These are phyloP conservation scores for Limanda limanda DNA, from an alignment of 2,113 vertebrate species.

Conservation along the genomic window DNA sequence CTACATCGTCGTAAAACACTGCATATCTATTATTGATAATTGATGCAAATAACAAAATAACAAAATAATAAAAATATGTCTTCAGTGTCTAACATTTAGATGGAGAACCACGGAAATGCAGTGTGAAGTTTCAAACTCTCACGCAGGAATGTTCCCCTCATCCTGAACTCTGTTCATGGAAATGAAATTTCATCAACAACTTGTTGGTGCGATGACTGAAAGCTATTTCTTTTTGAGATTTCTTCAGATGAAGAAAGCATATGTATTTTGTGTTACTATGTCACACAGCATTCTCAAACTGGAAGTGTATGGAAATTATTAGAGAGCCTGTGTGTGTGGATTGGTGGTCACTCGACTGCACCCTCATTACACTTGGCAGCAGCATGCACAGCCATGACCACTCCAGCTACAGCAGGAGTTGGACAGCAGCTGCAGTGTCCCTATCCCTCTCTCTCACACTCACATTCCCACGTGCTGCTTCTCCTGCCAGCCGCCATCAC, in stretches of 20 bases:
- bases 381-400: slow-evolving; percentile 34
- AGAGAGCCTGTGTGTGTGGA: slow-evolving; percentile 1
- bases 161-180: no score
- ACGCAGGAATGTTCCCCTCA: slow-evolving; percentile 2
- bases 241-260: background rate
- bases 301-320: slow-evolving; percentile 24
- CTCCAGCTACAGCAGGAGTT: slow-evolving; percentile 41
- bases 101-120: slow-evolving; percentile 13
- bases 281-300: slow-evolving; percentile 4
- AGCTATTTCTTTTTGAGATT: background rate
- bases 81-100: background rate
- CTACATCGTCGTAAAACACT: no score
- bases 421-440: slow-evolving; percentile 42
- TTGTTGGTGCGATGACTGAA: background rate
- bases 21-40: no score
- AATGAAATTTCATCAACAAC: no score
- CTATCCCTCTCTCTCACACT: slow-evolving; percentile 18
- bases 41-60: no score
- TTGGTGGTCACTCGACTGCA: slow-evolving; percentile 35
- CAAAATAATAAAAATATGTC: background rate
- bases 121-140: background rate
- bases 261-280: background rate
- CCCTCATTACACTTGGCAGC: slow-evolving; percentile 47
- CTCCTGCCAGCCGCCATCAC: slow-evolving; percentile 18
- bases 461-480: slow-evolving; percentile 22